Percentiles rank a stretch among this genome's conserved stretches.
Evolutionary conservation across 1,140 invertebrate species (phyloP).

Genomic region (Platyura marginata): DNA sequence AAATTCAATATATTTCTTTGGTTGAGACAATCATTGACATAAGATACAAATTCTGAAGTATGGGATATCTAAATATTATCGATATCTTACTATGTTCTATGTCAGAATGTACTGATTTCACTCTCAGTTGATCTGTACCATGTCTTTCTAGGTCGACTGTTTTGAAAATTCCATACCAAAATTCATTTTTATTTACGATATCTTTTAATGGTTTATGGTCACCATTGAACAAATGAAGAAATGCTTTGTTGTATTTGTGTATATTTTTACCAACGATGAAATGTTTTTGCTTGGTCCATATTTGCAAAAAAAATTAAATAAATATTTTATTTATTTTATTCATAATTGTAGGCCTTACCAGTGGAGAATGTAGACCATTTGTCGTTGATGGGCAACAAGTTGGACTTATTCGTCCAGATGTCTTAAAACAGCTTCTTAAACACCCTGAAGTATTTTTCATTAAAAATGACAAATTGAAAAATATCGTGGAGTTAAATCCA

Average conservation of each 20-base stretch:
- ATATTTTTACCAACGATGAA: background rate
- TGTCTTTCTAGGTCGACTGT: too few species aligned
- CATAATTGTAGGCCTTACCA: conserved; percentile 37
- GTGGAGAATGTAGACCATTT: conserved; percentile 65
- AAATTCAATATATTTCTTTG: too few species aligned
- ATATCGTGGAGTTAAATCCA: conserved; percentile 57
- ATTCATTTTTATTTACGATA: background rate
- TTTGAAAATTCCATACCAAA: background rate
- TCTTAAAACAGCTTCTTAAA: conserved; percentile 55
- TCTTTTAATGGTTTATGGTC: background rate
- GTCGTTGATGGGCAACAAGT: conserved; percentile 74
- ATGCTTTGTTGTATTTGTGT: too few species aligned
- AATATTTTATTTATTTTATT: background rate
- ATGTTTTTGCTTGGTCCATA: background rate
- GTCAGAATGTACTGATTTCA: too few species aligned
- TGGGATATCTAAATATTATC: too few species aligned
- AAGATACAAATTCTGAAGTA: too few species aligned
- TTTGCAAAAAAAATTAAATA: background rate
- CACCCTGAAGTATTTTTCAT: conserved; percentile 56
- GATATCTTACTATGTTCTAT: too few species aligned
- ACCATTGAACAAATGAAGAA: background rate
- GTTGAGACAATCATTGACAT: too few species aligned
- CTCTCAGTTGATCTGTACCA: too few species aligned
- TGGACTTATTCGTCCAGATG: conserved; percentile 64
- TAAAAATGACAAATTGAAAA: conserved; percentile 18